These are phyloP conservation scores for Oxyura jamaicensis DNA, from an alignment of 2,113 vertebrate genomes.

Conservation along the genomic window DNA sequence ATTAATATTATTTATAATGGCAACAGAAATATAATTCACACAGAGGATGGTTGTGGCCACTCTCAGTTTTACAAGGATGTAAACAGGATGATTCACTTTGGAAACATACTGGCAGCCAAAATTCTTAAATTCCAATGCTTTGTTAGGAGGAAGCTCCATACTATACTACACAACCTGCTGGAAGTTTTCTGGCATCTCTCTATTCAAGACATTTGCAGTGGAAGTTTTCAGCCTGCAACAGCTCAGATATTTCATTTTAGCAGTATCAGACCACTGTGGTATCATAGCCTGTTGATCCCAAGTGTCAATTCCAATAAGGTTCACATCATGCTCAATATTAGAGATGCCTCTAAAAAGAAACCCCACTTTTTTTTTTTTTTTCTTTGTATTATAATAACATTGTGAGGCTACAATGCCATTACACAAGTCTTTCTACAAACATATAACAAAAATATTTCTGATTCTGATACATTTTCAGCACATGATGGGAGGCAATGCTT, in stretches of 20 bases:
- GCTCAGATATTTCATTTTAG: background rate
- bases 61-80: background rate
- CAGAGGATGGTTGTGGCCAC: background rate
- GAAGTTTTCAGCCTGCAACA: background rate
- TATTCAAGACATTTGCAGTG: background rate
- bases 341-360: background rate
- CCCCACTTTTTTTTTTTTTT: background rate
- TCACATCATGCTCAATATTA: background rate
- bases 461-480: background rate
- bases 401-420: background rate
- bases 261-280: background rate
- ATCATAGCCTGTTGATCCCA: background rate
- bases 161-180: background rate
- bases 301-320: fast-evolving
- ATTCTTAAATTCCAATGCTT: background rate
- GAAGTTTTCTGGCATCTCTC: background rate
- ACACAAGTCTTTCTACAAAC: background rate
- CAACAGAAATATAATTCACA: background rate
- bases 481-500: background rate
- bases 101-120: background rate
- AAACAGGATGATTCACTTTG: background rate
- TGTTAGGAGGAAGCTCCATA: background rate
- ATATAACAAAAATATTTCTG: background rate
- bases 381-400: background rate
- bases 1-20: background rate